phyloP scores from a whole-genome alignment of 2,888 invertebrate species.

The Ophioninae sp. region DNA sequence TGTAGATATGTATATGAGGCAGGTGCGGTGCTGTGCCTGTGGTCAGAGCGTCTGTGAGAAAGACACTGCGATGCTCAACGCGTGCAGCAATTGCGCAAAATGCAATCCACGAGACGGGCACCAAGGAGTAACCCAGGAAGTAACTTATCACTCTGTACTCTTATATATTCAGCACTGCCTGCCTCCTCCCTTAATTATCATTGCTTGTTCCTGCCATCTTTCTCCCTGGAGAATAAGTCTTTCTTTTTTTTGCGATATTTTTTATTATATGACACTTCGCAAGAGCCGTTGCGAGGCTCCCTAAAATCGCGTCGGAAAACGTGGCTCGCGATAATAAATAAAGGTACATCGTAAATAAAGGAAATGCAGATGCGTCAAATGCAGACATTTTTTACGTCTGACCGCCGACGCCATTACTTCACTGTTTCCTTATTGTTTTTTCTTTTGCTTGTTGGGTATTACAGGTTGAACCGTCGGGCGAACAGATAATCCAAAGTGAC shows the following conservation, averaged over 20 bases:
- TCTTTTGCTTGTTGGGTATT: not conserved
- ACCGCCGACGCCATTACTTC: not conserved
- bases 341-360: not conserved
- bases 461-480: not conserved
- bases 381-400: too few species aligned
- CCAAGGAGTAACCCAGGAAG: constrained; percentile 65
- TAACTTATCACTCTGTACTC: constrained; percentile 65
- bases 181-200: constrained; percentile 49
- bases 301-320: not conserved
- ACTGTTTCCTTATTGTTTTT: not conserved
- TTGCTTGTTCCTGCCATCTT: constrained; percentile 7
- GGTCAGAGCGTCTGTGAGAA: constrained; percentile 32
- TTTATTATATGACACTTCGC: not conserved
- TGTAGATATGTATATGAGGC: constrained; percentile 31
- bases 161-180: constrained; percentile 60
- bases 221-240: not conserved
- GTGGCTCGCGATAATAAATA: not conserved
- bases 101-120: constrained; percentile 54
- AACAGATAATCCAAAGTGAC: not conserved
- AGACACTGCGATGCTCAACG: constrained; percentile 25
- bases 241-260: not conserved
- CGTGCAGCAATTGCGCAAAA: constrained; percentile 50
- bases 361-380: not conserved
- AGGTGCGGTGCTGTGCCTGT: constrained; percentile 45
- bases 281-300: not conserved